Base-by-base conservation (phyloP, 2,888 invertebrate species). In the Metopia argyrocephala region DNA sequence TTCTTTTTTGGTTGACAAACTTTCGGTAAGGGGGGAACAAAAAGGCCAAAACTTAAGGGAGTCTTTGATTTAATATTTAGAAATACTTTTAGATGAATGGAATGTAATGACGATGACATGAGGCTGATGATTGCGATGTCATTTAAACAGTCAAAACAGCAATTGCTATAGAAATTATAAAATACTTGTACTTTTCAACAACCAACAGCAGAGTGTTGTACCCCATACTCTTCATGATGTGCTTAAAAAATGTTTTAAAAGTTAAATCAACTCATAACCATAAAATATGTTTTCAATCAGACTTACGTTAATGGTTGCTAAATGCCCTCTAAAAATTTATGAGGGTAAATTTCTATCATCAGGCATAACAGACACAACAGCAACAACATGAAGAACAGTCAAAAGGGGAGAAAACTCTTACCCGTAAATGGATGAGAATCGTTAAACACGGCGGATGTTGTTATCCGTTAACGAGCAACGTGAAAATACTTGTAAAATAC, bases 241-340 rank as follows among this genome's bases (percentile, higher is more conserved):
- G 65, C 73, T 57, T 25, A 65, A 76, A 75, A n/a, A 69, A 76
- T 69, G 78, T 64, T 69, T 71, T 61, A 76, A 82, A 79, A 78
- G 82, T 78, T 83, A 84, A 80, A 38, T 38, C 82, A 82, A 79
- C 68, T 84, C 84, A 84, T 84, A 85, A 84, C 84, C 86, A 84
- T 85, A 84, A 86, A 87, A 85, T 86, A 86, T 86, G 87, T 85
- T 85, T 82, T 83, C 78, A 85, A 84, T 85, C 83, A 48, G 48
- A 20, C n/a, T n/a, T 69, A 74, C 76, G 66, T 71, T 76, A 76
- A 74, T 74, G 74, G 69, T 76, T 28, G 56, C 66, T 74, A 45
- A 69, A 78, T 46, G 9, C 66, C 12, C 18, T 62, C 4, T 15
- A 12, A 15, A 28, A 57, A 81, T 74, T 69, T 74, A 61, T 56